Conservation (phyloP, 2,888 invertebrate genomes). For the Amphipyra tragopoginis region DNA sequence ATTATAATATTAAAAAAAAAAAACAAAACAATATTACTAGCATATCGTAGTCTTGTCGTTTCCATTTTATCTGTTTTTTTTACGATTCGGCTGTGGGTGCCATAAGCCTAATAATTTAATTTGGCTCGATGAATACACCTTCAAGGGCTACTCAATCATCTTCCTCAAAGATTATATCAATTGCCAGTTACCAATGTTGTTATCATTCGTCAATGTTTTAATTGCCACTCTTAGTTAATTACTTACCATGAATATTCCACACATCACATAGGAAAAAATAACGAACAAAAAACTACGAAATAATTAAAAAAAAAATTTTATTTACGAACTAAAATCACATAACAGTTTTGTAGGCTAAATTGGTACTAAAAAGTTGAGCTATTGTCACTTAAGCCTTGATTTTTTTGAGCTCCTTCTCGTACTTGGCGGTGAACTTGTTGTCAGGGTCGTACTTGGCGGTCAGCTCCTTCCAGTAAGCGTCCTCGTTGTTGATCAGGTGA, state of each 20-base stretch:
- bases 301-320: slow-evolving; percentile 2
- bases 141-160: neutral
- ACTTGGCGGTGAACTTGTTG: slow-evolving; percentile 69
- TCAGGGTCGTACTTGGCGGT: slow-evolving; percentile 78
- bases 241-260: neutral
- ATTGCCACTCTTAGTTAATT: neutral
- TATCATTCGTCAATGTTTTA: too few species aligned
- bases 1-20: too few species aligned
- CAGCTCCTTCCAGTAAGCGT: slow-evolving; percentile 76
- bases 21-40: too few species aligned
- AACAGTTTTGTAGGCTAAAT: slow-evolving; percentile 6
- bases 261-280: neutral
- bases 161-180: neutral
- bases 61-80: too few species aligned
- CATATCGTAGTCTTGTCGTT: too few species aligned
- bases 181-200: too few species aligned
- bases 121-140: too few species aligned
- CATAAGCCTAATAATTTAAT: too few species aligned
- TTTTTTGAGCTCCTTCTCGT: slow-evolving; percentile 72
- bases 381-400: slow-evolving; percentile 49
- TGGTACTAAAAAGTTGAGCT: neutral
- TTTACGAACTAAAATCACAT: slow-evolving; percentile 23
- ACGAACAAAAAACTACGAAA: neutral
- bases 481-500: slow-evolving; percentile 71
- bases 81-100: too few species aligned